These are phyloP conservation scores for Ommatoiulus sabulosus DNA, from an alignment of 2,888 invertebrate species.

Conservation along the genomic window DNA sequence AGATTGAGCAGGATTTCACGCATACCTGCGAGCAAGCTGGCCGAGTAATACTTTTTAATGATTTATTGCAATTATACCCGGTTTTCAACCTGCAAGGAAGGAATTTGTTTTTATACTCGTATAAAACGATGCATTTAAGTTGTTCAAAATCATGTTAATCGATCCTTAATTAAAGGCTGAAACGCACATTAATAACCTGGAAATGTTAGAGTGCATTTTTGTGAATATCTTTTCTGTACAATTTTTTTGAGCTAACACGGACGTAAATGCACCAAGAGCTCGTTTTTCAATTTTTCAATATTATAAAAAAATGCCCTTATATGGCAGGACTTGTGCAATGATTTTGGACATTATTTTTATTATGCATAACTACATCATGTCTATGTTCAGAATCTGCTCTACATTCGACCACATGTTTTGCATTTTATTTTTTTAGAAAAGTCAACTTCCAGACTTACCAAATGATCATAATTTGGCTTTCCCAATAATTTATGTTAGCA, in stretches of 20 bases:
- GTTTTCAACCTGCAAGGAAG: not conserved
- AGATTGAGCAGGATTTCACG: not conserved
- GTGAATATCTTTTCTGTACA: not conserved
- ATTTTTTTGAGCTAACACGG: not conserved
- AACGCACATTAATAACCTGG: not conserved
- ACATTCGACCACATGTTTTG: not conserved
- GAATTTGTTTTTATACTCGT: not conserved
- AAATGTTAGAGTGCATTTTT: not conserved
- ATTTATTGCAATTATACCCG: slow-evolving; percentile 2
- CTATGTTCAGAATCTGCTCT: not conserved
- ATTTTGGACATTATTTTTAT: not conserved
- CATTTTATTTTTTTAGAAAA: not conserved
- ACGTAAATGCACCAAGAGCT: not conserved
- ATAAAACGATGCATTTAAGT: not conserved
- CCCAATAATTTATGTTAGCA: not conserved
- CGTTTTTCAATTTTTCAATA: not conserved
- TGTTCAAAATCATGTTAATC: not conserved
- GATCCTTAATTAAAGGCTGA: not conserved
- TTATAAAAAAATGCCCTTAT: not conserved
- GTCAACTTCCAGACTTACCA: not conserved
- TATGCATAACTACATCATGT: not conserved
- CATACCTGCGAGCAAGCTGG: not conserved
- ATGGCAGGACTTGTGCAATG: not conserved
- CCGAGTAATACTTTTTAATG: not conserved
- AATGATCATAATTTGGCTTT: not conserved